Evolutionary conservation across 2,113 vertebrate genomes (phyloP).

Genomic region (Phocoena sinus): DNA sequence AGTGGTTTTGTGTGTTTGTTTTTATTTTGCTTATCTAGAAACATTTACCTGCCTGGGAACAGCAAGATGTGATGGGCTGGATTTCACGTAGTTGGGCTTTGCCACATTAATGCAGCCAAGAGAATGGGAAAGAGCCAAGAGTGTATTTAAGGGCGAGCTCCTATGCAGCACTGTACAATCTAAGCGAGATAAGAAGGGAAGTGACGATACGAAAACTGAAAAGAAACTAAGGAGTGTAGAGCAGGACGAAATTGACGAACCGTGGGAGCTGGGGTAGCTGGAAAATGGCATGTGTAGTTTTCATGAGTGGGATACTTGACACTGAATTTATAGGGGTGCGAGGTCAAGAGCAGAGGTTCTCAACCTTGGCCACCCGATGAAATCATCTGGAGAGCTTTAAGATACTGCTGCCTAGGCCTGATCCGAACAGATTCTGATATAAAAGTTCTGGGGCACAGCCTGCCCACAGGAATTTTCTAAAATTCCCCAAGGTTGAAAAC

Average conservation of each 20-base stretch:
- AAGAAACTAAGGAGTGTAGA: neutral
- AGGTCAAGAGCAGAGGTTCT: neutral
- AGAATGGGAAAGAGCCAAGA: neutral
- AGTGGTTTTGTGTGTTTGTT: too few relatives aligned
- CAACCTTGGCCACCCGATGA: neutral
- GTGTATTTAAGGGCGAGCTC: neutral
- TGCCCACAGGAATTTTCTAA: neutral
- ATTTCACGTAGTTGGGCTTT: neutral
- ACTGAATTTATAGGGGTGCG: neutral
- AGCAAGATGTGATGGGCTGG: neutral
- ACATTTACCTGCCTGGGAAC: neutral
- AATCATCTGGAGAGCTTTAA: neutral
- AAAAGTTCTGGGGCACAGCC: neutral
- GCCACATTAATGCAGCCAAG: neutral
- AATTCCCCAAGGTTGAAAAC: neutral
- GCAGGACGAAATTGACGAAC: accelerated
- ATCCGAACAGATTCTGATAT: accelerated
- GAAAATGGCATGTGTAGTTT: accelerated
- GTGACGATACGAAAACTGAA: neutral
- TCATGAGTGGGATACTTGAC: too few relatives aligned
- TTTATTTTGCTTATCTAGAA: neutral
- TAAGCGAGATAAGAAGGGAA: neutral
- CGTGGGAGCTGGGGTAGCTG: neutral
- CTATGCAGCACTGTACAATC: too few relatives aligned
- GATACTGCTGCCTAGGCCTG: accelerated